Conservation (phyloP, 1,140 invertebrate genomes). For the Ceratina japonica region DNA sequence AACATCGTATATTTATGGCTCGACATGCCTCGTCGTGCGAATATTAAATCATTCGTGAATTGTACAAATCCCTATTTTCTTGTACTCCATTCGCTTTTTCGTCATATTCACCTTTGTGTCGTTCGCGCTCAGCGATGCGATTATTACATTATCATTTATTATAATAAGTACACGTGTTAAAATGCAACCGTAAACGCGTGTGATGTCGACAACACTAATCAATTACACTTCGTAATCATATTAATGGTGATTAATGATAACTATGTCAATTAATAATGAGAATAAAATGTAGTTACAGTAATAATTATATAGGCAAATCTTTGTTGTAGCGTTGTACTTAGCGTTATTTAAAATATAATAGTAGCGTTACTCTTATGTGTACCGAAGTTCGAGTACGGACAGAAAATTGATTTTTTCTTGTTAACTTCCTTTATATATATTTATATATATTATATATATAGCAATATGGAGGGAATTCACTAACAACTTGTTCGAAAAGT, state of each 20-base stretch:
- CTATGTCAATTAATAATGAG: slow-evolving; percentile 44
- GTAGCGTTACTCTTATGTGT: slow-evolving; percentile 69
- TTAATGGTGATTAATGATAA: slow-evolving; percentile 58
- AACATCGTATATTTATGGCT: slow-evolving; percentile 53
- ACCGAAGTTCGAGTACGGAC: slow-evolving; percentile 75
- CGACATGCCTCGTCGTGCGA: slow-evolving; percentile 67
- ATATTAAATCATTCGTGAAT: slow-evolving; percentile 68
- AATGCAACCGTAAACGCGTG: slow-evolving; percentile 53
- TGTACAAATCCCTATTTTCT: slow-evolving; percentile 71
- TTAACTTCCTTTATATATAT: slow-evolving; percentile 62
- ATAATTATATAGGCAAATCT: slow-evolving; percentile 75
- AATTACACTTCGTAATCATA: slow-evolving; percentile 44
- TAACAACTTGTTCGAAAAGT: slow-evolving; percentile 76
- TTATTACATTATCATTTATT: slow-evolving; percentile 51
- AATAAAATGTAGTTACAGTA: slow-evolving; percentile 63
- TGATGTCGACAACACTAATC: slow-evolving; percentile 48
- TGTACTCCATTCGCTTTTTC: not conserved
- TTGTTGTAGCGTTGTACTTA: slow-evolving; percentile 75
- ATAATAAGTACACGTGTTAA: slow-evolving; percentile 33
- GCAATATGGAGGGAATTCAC: slow-evolving; percentile 78
- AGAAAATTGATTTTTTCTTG: slow-evolving; percentile 62
- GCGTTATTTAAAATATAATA: slow-evolving; percentile 76
- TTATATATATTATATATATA: slow-evolving; percentile 54
- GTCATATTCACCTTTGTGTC: slow-evolving; percentile 20
- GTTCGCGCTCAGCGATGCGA: slow-evolving; percentile 44